Evolutionary conservation across 2,888 invertebrate species (phyloP).

Genomic region (Agonopterix heracliana): DNA sequence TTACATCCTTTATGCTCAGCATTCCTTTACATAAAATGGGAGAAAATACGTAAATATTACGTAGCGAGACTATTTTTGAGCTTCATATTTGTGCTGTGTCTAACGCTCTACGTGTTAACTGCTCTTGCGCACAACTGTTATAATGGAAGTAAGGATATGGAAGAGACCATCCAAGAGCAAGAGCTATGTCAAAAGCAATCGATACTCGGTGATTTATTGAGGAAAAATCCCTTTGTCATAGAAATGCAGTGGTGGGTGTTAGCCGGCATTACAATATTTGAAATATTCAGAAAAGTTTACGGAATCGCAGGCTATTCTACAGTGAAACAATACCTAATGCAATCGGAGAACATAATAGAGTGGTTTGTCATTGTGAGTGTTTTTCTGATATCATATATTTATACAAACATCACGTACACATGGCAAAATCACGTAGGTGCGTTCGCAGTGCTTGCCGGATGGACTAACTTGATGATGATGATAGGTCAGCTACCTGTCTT

Average conservation of each 20-base stretch:
- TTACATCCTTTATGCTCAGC: slow-evolving; percentile 92
- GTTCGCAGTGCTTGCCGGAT: slow-evolving; percentile 88
- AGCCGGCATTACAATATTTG: slow-evolving; percentile 85
- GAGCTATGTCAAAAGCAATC: slow-evolving; percentile 87
- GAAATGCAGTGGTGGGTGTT: slow-evolving; percentile 91
- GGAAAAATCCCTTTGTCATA: slow-evolving; percentile 84
- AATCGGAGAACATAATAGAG: slow-evolving; percentile 90
- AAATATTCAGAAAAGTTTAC: slow-evolving; percentile 87
- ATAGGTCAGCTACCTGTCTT: slow-evolving; percentile 92
- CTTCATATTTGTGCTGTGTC: slow-evolving; percentile 85
- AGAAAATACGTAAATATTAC: slow-evolving; percentile 92
- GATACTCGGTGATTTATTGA: slow-evolving; percentile 83
- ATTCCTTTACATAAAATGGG: slow-evolving; percentile 92
- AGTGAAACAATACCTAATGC: slow-evolving; percentile 87
- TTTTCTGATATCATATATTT: slow-evolving; percentile 88
- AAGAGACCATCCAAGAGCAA: slow-evolving; percentile 82
- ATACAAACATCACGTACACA: slow-evolving; percentile 82
- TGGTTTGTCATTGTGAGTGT: slow-evolving; percentile 92
- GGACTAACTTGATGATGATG: slow-evolving; percentile 95
- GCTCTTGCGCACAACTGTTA: slow-evolving; percentile 90
- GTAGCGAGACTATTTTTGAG: slow-evolving; percentile 86
- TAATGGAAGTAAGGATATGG: slow-evolving; percentile 86
- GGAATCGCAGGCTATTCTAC: slow-evolving; percentile 89
- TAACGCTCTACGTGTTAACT: slow-evolving; percentile 88
- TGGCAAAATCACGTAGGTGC: slow-evolving; percentile 94